Evolutionary conservation across 1,140 invertebrate species (phyloP).

Genomic region (Neotoxoptera formosana): DNA sequence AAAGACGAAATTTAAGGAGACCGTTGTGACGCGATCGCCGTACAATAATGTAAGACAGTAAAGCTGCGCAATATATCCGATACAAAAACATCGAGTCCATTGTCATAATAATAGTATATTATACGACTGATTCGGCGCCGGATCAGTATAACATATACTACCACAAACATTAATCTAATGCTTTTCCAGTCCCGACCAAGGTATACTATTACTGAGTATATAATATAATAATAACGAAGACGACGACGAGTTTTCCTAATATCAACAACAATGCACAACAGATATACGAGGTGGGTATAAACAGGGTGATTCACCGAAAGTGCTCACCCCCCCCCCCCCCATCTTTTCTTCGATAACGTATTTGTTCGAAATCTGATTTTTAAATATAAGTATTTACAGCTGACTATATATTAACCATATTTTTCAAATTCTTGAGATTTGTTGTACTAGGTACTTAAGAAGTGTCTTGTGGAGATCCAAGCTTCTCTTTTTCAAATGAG

Average conservation of each 20-base stretch:
- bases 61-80: neutral
- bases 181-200: neutral
- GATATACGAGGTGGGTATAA: neutral
- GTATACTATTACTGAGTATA: constrained; percentile 9
- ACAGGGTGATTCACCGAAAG: too few species aligned
- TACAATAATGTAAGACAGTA: neutral
- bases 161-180: neutral
- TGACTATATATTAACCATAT: too few species aligned
- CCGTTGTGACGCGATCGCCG: neutral
- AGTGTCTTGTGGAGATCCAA: too few species aligned
- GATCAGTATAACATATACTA: neutral
- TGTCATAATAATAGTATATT: neutral
- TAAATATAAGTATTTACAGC: too few species aligned
- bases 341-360: too few species aligned
- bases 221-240: neutral
- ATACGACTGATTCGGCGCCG: neutral
- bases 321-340: too few species aligned
- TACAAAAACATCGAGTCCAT: constrained; percentile 16
- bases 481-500: too few species aligned
- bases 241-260: neutral
- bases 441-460: too few species aligned
- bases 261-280: neutral
- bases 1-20: neutral
- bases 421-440: too few species aligned
- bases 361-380: too few species aligned